Percentiles rank a stretch among this genome's conserved stretches.
These are phyloP conservation scores for Sinosuthora webbiana DNA, from an alignment of 2,113 vertebrate genomes.

Conservation along the genomic window DNA sequence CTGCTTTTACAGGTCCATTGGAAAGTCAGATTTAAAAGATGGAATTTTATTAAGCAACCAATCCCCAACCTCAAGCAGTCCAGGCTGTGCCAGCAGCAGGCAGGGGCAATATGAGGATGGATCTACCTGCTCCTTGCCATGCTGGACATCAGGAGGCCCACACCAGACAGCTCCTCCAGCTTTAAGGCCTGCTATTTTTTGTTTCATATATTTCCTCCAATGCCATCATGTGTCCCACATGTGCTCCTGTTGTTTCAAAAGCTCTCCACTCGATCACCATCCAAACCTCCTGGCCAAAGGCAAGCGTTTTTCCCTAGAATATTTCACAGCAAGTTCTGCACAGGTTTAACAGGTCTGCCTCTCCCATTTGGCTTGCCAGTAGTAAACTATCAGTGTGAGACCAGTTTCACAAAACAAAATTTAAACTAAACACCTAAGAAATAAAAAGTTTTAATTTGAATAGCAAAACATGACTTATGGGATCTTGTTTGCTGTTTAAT, in stretches of 20 bases:
- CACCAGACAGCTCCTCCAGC: fast-evolving
- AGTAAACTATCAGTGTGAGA: background rate
- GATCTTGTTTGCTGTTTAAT: background rate
- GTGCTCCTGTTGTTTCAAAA: background rate
- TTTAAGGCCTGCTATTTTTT: background rate
- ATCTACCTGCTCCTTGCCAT: background rate
- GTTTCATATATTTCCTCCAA: background rate
- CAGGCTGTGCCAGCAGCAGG: background rate
- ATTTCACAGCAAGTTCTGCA: background rate
- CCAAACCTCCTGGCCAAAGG: background rate
- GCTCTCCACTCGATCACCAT: fast-evolving
- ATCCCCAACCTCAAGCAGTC: background rate
- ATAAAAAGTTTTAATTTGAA: background rate
- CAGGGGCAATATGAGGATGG: background rate
- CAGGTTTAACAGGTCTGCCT: background rate
- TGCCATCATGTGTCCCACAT: background rate
- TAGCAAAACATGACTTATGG: background rate
- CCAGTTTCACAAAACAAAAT: background rate
- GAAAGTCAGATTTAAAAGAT: background rate
- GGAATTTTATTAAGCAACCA: background rate
- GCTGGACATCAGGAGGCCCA: background rate
- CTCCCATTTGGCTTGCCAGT: background rate
- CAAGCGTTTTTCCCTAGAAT: background rate
- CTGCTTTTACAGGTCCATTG: background rate
- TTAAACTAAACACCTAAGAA: background rate